Percentiles rank a stretch among this genome's conserved stretches.
These are phyloP conservation scores for Anser brachyrhynchus DNA, from an alignment of 2,113 vertebrate species.

Conservation along the genomic window DNA sequence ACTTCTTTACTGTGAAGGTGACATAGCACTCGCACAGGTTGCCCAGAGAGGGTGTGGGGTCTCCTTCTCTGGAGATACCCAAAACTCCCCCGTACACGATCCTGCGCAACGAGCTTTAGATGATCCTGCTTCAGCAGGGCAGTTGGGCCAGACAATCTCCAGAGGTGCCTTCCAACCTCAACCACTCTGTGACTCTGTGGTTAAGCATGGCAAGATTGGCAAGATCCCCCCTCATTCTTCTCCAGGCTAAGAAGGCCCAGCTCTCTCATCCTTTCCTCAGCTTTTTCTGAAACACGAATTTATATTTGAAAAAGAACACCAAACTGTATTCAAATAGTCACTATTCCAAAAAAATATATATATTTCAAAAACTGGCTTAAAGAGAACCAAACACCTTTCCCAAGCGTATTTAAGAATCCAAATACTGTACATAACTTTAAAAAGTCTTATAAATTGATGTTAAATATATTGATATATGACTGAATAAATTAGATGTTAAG, in stretches of 20 bases:
- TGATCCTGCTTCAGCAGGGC: too few species aligned
- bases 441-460: not conserved
- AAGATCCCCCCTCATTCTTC: too few species aligned
- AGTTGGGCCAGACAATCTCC: too few species aligned
- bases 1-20: too few species aligned
- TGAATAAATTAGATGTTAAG: not conserved
- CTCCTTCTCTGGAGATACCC: too few species aligned
- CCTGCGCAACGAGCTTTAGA: too few species aligned
- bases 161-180: too few species aligned
- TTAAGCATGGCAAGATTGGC: not conserved
- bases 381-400: not conserved
- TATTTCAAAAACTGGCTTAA: not conserved
- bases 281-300: not conserved
- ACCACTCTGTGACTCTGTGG: too few species aligned
- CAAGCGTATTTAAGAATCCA: not conserved
- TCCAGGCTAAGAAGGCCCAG: too few species aligned
- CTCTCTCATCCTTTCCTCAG: not conserved
- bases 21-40: too few species aligned
- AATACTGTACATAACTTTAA: not conserved
- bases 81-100: too few species aligned
- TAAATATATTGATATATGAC: not conserved
- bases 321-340: not conserved
- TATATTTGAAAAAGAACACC: not conserved
- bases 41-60: too few species aligned
- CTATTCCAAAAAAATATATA: not conserved